These are phyloP conservation scores for Beroe ovata DNA, from an alignment of 37 sponge, comb jelly and placozoan genomes.

Conservation along the genomic window DNA sequence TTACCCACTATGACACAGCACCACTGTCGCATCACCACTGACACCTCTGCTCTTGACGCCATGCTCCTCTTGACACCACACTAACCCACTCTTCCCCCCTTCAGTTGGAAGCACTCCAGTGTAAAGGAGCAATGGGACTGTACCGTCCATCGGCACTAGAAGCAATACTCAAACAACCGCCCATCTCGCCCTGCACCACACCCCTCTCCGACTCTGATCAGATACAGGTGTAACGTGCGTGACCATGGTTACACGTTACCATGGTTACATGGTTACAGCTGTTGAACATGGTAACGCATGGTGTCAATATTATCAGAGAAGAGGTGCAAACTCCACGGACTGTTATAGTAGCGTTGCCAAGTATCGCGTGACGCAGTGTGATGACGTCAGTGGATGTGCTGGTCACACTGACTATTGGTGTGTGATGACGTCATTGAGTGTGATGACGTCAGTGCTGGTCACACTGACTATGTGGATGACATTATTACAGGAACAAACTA, in stretches of 20 bases:
- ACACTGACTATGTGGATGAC: too few species aligned
- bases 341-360: too few species aligned
- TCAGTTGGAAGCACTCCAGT: constrained; percentile 63
- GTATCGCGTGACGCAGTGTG: too few species aligned
- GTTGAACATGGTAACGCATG: neutral
- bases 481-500: too few species aligned
- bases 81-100: constrained; percentile 1
- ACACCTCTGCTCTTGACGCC: neutral
- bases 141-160: constrained; percentile 55
- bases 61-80: neutral
- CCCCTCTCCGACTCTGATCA: constrained; percentile 49
- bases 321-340: too few species aligned
- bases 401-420: too few species aligned
- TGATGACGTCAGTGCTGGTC: too few species aligned
- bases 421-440: too few species aligned
- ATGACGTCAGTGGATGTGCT: too few species aligned
- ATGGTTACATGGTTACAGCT: neutral
- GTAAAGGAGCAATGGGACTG: constrained; percentile 60
- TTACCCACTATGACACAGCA: too few species aligned
- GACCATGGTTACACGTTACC: neutral
- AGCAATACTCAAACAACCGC: constrained; percentile 25
- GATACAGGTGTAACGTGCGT: constrained; percentile 40
- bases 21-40: neutral
- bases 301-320: neutral
- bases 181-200: neutral